Evolutionary conservation across 2,888 invertebrate genomes (phyloP), one percentile per base, ranked within the genome.

Genomic region (Neuroscelio doddi): DNA sequence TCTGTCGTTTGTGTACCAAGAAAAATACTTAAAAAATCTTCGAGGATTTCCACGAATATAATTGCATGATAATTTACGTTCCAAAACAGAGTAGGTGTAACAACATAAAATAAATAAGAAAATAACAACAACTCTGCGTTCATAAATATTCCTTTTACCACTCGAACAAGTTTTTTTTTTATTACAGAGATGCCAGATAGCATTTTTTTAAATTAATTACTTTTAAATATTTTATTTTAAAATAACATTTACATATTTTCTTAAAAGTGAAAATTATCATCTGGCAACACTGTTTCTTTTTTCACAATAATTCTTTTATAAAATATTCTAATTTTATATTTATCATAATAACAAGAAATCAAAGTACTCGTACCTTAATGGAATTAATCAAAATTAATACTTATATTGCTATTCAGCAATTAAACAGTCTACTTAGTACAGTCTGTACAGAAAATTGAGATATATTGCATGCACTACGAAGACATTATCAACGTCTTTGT

Each of bases 391-490:
- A 21, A 55, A 49, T 63, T 70, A 72, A 72, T 70, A 71, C 70
- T 71, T 68, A 62, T 32, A 46, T 65, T 36, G 65, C 68, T 69
- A 59, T 44, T 44, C 57, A 70, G 67, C 64, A 66, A 66, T 62
- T 61, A 58, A 70, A 71, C 71, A 73, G 71, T 72, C 71, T 73
- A 72, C 71, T 69, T 61, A 41, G 21, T 71, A 68, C 70, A 71
- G 71, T 70, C 73, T 64, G 70, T 68, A 70, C 58, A 61, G 63
- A 65, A n/a, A 66, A 65, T 70, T 67, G 57, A 36, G 46, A 59
- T 64, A 53, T 59, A 45, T 50, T 39, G 14, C 51, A 52, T 58
- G 45, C 52, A 51, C 41, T 63, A 9, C 14, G 46, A 44, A 50
- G 30, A 55, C 26, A 17, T 36, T 29, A n/a, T 15, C 21, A 26